Evolutionary conservation across 2,888 invertebrate genomes (phyloP).

Genomic region (Lissonota sp.): DNA sequence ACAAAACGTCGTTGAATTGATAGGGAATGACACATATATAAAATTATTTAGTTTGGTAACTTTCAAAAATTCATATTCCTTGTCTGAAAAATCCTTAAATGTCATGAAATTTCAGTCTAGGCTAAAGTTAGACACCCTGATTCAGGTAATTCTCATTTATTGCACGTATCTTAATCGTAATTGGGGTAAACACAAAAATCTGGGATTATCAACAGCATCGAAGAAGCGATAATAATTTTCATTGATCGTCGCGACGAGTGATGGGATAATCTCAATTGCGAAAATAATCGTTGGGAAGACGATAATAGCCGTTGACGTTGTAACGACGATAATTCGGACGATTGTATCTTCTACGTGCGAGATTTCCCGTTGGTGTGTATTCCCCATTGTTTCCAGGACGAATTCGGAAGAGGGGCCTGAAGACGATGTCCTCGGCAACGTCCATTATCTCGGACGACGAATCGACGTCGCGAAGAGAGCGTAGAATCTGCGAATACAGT

Average conservation of each 20-base stretch:
- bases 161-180: no score
- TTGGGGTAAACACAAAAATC: background rate
- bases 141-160: no score
- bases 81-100: no score
- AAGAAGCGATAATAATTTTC: no score
- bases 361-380: constrained; percentile 47
- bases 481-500: constrained; percentile 59
- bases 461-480: constrained; percentile 26
- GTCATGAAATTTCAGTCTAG: no score
- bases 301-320: constrained; percentile 63
- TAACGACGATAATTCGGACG: constrained; percentile 67
- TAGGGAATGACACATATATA: no score
- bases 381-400: constrained; percentile 72
- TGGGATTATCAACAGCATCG: background rate
- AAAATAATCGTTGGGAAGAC: constrained; percentile 43
- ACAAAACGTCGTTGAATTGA: no score
- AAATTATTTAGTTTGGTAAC: no score
- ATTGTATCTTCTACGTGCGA: constrained; percentile 54
- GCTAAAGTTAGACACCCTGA: no score
- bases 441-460: constrained; percentile 71
- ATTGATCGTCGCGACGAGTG: no score
- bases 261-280: background rate
- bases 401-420: constrained; percentile 79
- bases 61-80: no score
- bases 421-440: constrained; percentile 80